Evolutionary conservation across 2,113 vertebrate genomes (phyloP), one percentile per base, ranked within the genome.

Genomic region (Monopterus albus): DNA sequence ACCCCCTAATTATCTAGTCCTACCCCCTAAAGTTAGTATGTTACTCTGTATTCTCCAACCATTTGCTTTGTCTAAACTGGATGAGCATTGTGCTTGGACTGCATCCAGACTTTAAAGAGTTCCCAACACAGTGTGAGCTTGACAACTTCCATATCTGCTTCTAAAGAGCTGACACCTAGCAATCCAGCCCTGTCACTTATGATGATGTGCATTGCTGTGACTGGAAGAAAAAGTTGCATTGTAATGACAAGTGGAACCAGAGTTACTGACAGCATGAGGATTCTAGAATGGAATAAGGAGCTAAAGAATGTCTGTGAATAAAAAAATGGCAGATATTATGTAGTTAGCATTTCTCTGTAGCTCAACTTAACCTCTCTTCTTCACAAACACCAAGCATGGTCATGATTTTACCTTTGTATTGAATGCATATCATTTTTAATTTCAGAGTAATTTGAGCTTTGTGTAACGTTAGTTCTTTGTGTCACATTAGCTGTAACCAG

Each of bases 91-190:
- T 36, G 57, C 35, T 39, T 29, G 18, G 70, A 62, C 15, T 49
- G 9, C 35, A 53, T 46, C 49, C 26, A 68, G 38, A 64, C 29
- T 53, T 50, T 9, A 1, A 39, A 47, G 51, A 25, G 51, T 46
- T 56, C 38, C 53, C 29, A 42, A 76, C 69, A 12, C 58, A 80
- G 52, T 35, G 7, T 26, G 65, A 79, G 42, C 26, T 35, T 57
- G 57, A 78, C 33, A 56, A 21, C 72, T 28, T 74, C 62, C 51
- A 65, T 57, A 60, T 67, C 64, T 61, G 59, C 52, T 52, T 56
- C 29, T 73, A 33, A 58, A 17, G 55, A 56, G 49, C 38, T 36
- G 57, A 55, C 35, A 64, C 40, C 57, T 39, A 79, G 68, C 45
- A 33, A 65, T 71, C 42, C 20, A 20, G 56, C 25, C 61, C 33